Conservation (phyloP, 2,113 vertebrate species). For the Columbina picui region DNA sequence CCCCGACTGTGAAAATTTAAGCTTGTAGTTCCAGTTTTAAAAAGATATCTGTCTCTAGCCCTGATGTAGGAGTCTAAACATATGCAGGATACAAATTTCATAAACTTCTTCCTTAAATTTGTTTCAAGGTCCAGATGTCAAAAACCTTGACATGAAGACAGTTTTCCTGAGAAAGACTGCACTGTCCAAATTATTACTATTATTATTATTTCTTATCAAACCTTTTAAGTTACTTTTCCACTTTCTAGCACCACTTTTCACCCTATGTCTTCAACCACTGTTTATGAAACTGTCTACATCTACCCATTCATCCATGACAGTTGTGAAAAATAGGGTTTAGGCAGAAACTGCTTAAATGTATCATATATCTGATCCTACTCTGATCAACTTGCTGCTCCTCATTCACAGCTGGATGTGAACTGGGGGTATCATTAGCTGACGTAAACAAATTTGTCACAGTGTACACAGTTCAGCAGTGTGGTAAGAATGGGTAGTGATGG, state of each 20-base stretch:
- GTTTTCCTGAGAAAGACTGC: neutral
- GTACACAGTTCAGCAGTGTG: neutral
- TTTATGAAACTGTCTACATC: neutral
- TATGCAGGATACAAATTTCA: neutral
- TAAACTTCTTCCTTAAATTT: neutral
- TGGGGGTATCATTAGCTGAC: neutral
- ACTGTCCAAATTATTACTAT: neutral
- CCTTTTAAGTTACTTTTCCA: neutral
- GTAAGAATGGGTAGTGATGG: neutral
- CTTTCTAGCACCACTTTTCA: neutral
- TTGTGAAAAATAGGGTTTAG: neutral
- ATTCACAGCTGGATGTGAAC: neutral
- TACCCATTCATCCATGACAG: neutral
- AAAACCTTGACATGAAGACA: neutral
- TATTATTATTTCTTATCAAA: neutral
- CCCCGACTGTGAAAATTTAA: neutral
- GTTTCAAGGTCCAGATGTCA: neutral
- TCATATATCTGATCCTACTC: neutral
- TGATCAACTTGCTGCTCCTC: accelerated
- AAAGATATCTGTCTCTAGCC: neutral
- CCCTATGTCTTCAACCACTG: neutral
- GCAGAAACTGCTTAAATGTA: neutral
- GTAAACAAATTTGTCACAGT: neutral
- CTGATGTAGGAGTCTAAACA: neutral
- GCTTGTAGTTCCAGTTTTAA: neutral